Base-by-base conservation (phyloP, 2,888 invertebrate genomes). In the Leptopilina drosophilae region DNA sequence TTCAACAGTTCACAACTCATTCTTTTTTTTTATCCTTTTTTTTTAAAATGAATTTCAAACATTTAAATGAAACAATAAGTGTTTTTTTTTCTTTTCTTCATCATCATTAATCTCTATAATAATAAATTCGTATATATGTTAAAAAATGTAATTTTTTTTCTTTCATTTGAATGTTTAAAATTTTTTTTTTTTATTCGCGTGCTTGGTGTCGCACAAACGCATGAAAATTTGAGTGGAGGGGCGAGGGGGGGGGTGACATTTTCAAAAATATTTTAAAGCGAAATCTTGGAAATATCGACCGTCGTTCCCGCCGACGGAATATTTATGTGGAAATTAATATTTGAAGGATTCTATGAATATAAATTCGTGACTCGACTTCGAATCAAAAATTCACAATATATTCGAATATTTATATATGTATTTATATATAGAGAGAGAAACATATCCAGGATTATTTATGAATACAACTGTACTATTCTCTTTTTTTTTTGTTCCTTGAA, bases 281-380 rank as follows among this genome's bases (percentile, higher is more conserved):
- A 73, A 56, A 33, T 56, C 56, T 73, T 40, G 33, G 33, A 33
- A 69, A 69, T 53, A 69, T 66, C 53, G n/a, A 79, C 82, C 81
- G 78, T 82, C 84, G 83, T 84, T n/a, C 84, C 84, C 78, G 84
- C 85, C 84, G 82, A 83, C 78, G 79, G 82, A 78, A 59, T 73
- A 69, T 69, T 20, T 73, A 49, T 73, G 33, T 56, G 73, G 33
- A 73, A 73, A 53, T 56, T 33, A 73, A 73, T 73, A 14, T 62
- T 33, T 33, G 26, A 33, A 12, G 69, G 53, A 9, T 26, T 53
- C 26, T 56, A 56, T 73, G 26, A 33, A 56, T 73, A 53, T 14
- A 14, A 73, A 56, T 33, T 40, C 53, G 69, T 69, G 20, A 69
- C 53, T 69, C 33, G 73, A 73, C 33, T 73, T 73, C 56, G 53